phyloP scores from a whole-genome alignment of 23 tunicate species.

The Aplidium turbinatum region DNA sequence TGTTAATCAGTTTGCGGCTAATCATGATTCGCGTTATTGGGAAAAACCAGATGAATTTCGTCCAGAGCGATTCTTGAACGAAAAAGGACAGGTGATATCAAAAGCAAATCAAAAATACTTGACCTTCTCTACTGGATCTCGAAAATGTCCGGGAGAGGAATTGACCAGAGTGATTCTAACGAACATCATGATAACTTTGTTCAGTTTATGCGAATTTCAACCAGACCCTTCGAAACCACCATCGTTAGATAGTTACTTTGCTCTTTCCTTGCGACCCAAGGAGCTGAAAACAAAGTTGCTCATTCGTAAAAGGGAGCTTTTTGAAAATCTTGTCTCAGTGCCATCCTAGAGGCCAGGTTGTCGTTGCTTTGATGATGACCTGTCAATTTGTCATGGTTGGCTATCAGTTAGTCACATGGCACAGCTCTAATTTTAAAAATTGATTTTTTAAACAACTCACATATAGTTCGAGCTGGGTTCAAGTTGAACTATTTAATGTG shows the following conservation, averaged over 20 bases:
- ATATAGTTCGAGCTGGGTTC: too few species aligned
- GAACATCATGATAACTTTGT: slow-evolving; percentile 41
- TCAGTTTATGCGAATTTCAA: slow-evolving; percentile 42
- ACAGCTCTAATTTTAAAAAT: too few species aligned
- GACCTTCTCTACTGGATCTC: slow-evolving; percentile 59
- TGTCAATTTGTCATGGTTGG: too few species aligned
- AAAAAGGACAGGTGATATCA: slow-evolving; percentile 36
- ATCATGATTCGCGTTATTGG: slow-evolving; percentile 69
- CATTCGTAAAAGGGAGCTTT: slow-evolving; percentile 20
- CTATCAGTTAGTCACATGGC: too few species aligned
- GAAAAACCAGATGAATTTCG: slow-evolving; percentile 58
- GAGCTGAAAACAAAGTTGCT: slow-evolving; percentile 10
- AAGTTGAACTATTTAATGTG: too few species aligned
- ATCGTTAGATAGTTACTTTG: slow-evolving; percentile 43
- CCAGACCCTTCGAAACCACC: slow-evolving; percentile 50
- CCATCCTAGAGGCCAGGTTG: too few species aligned
- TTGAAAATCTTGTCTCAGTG: not conserved
- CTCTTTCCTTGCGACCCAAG: slow-evolving; percentile 61
- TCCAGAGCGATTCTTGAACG: slow-evolving; percentile 65
- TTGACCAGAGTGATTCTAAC: slow-evolving; percentile 38
- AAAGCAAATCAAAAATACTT: slow-evolving; percentile 44
- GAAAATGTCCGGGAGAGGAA: slow-evolving; percentile 84
- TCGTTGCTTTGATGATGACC: too few species aligned
- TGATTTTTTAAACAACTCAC: too few species aligned
- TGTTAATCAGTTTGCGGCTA: slow-evolving; percentile 69